These are phyloP conservation scores for Pseudoips prasinana DNA, from an alignment of 2,888 invertebrate species.

Conservation along the genomic window DNA sequence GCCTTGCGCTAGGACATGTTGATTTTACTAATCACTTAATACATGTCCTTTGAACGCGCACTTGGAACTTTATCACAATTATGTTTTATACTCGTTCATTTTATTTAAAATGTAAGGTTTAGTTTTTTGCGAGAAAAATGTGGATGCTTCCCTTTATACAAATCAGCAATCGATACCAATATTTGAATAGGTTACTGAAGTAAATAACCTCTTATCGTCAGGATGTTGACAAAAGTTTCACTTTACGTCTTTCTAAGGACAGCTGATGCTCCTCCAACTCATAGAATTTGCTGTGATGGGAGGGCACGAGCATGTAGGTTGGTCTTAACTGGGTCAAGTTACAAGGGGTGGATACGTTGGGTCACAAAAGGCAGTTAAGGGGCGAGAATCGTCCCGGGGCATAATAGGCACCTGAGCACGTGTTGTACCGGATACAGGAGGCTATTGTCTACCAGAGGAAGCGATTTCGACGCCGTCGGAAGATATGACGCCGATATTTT, in stretches of 20 bases:
- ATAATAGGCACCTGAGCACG: conserved; percentile 81
- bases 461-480: conserved; percentile 70
- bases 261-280: conserved; percentile 53
- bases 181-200: conserved; percentile 24
- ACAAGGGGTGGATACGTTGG: conserved; percentile 61
- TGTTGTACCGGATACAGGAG: conserved; percentile 75
- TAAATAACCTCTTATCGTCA: conserved; percentile 25
- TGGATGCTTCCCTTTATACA: background rate
- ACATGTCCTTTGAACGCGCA: no score
- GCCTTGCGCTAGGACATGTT: no score
- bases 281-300: conserved; percentile 57
- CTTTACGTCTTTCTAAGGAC: conserved; percentile 37
- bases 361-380: conserved; percentile 58
- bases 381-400: conserved; percentile 48
- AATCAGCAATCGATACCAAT: conserved; percentile 10
- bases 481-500: conserved; percentile 69
- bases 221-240: conserved; percentile 53
- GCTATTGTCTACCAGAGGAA: conserved; percentile 78
- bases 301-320: conserved; percentile 72
- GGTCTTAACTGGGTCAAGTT: conserved; percentile 72
- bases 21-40: no score
- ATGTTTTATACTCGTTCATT: no score
- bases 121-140: no score
- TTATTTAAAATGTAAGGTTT: no score
- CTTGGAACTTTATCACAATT: no score